Conservation (phyloP, 2,888 invertebrate species). For the Clivina fossor region DNA sequence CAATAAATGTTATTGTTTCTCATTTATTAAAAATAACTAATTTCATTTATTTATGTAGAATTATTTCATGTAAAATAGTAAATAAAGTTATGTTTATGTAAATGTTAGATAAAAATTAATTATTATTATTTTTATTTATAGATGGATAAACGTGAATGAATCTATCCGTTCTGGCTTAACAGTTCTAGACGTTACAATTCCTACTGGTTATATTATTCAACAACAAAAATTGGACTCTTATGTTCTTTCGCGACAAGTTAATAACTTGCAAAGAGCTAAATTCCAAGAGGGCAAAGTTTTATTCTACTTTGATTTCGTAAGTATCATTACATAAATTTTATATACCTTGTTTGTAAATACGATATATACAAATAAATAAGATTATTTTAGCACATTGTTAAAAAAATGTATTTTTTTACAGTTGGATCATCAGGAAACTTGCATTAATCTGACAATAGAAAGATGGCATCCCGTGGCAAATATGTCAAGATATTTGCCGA, state of each 20-base stretch:
- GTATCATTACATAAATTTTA: constrained; percentile 48
- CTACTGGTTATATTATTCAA: constrained; percentile 89
- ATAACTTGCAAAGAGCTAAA: constrained; percentile 81
- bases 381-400: neutral
- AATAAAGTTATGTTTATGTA: no score
- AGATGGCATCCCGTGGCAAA: constrained; percentile 96
- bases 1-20: neutral
- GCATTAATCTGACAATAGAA: constrained; percentile 90
- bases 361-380: neutral
- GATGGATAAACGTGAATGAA: constrained; percentile 78
- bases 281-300: constrained; percentile 80
- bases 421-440: constrained; percentile 82
- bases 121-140: constrained; percentile 47
- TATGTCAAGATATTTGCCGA: constrained; percentile 88
- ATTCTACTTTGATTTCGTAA: constrained; percentile 92
- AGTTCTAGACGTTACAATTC: constrained; percentile 82
- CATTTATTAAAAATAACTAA: no score
- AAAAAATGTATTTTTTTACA: constrained; percentile 50
- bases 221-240: constrained; percentile 87
- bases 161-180: constrained; percentile 85
- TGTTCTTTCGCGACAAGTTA: constrained; percentile 75
- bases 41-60: no score
- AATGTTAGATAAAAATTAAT: no score
- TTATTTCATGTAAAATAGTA: no score
- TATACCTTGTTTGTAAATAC: constrained; percentile 6